Conservation (phyloP, 2,797 vertebrate genomes). For the Syndactyla subalaris region DNA sequence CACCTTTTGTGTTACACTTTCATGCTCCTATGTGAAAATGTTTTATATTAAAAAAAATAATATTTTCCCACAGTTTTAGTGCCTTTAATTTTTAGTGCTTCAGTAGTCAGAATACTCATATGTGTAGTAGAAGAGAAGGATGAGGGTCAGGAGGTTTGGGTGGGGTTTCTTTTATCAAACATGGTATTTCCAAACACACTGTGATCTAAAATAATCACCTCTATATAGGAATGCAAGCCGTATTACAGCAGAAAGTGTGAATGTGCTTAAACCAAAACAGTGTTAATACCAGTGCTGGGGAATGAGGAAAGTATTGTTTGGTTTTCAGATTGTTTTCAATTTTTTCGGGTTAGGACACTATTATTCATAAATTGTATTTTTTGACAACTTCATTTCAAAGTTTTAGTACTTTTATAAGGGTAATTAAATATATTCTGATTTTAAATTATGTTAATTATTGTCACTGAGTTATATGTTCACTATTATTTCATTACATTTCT, state of each 20-base stretch:
- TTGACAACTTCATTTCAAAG: neutral
- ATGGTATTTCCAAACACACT: neutral
- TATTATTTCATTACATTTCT: neutral
- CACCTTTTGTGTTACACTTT: neutral
- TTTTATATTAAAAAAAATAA: neutral
- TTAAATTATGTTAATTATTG: neutral
- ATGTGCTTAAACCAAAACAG: neutral
- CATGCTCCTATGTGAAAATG: neutral
- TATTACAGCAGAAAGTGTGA: neutral
- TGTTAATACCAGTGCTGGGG: neutral
- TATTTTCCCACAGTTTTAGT: neutral
- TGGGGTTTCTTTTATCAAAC: neutral
- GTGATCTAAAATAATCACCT: neutral
- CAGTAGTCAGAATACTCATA: neutral
- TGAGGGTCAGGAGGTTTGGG: neutral
- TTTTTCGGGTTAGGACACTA: neutral
- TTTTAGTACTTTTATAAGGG: neutral
- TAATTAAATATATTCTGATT: neutral
- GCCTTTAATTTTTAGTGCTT: neutral
- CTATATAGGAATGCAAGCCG: neutral
- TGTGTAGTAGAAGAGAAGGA: neutral
- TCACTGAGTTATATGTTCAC: neutral
- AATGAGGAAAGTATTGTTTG: neutral
- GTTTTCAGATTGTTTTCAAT: neutral
- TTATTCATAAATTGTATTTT: neutral